These are phyloP conservation scores for Chrysolina americana DNA, from an alignment of 2,888 invertebrate species.

Conservation along the genomic window DNA sequence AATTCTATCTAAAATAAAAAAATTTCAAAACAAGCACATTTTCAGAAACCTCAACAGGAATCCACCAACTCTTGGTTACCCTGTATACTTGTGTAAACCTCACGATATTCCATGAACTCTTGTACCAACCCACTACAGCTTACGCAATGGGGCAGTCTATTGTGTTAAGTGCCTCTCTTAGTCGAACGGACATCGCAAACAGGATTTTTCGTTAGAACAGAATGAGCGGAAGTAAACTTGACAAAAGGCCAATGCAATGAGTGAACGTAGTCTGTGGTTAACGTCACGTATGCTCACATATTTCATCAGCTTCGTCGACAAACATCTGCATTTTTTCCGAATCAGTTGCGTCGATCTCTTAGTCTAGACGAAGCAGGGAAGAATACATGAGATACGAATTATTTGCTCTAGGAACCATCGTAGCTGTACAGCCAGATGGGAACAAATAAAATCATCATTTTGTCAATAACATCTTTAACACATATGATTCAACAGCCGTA, in stretches of 20 bases:
- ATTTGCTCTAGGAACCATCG: no score
- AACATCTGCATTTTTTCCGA: background rate
- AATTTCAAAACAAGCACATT: no score
- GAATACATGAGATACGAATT: no score
- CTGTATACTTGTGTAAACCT: no score
- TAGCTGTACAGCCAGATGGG: no score
- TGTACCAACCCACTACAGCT: background rate
- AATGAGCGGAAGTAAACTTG: background rate
- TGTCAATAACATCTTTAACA: no score
- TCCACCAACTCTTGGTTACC: no score
- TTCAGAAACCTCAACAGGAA: no score
- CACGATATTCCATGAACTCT: background rate
- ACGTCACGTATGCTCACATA: slow-evolving; percentile 8
- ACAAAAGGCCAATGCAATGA: slow-evolving; percentile 7
- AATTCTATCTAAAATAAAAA: no score
- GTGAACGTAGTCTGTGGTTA: slow-evolving; percentile 5
- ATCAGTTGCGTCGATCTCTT: background rate
- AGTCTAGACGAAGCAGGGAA: background rate
- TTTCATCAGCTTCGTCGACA: background rate
- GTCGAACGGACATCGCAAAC: background rate
- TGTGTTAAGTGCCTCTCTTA: slow-evolving; percentile 9
- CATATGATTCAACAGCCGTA: no score
- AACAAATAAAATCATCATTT: no score
- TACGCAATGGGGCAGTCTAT: background rate
- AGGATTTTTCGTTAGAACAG: background rate